Base-by-base conservation (phyloP, 1,140 invertebrate species). In the Tetragonula clypearis region DNA sequence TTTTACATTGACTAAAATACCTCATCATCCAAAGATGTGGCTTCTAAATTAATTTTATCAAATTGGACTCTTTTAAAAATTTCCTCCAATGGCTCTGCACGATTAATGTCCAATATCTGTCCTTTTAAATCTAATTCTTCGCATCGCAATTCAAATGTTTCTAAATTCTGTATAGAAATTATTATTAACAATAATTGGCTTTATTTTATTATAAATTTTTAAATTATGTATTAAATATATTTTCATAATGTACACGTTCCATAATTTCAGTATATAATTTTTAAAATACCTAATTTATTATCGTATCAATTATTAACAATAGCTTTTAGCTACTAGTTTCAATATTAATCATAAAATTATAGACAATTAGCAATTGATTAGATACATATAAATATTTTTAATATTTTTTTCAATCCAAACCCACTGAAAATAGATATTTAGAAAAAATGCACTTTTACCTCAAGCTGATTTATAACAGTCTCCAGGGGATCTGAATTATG, bases 41-140 rank as follows among this genome's bases (percentile, higher is more conserved):
- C 95, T 93, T 97, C 96, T 65, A 98, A 93, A 94, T 97, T 96
- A 66, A 98, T 91, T 87, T 95, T 95, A 83, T 96, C 93, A 94
- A 98, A 97, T 93, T 97, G 97, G 56, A 98, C 95, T 92, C 97
- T 94, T 93, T 97, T 97, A 56, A 98, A 96, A 89, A 98, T 96
- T 93, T 97, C 97, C 93, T 98, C 97, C 68, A 98, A 92, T 75
- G 96, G 95, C 94, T 98, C 97, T 92, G 96, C 97, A 86, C 96
- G 95, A 76, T 95, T 94, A 80, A 95, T 93, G 87, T 96, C 95
- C 79, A 98, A 93, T 84, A 92, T 87, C 69, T 95, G 93, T 55
- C 95, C 95, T 90, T 96, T 95, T 23, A 97, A 94, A 86, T 94
- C 94, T 60, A 96, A 92, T 84, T 95, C 93, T 58, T 95, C 95